Conservation (phyloP, 2,113 vertebrate species). For the Indicator maculatus region DNA sequence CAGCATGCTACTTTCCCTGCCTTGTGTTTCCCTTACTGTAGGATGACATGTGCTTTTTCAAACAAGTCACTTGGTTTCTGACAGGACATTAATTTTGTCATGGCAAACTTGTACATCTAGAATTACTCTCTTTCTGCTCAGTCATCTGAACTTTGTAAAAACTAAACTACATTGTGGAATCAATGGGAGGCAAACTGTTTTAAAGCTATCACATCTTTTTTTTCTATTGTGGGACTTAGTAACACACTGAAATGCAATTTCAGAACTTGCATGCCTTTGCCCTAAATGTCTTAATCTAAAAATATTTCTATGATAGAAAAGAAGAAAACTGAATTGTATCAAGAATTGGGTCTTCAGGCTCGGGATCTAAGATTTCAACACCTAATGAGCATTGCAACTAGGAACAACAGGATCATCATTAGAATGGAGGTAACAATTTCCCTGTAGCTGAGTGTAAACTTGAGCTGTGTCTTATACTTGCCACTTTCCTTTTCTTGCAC, state of each 20-base stretch:
- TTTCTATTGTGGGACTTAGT: neutral
- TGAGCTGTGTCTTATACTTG: neutral
- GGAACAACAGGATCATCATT: slow-evolving; percentile 93
- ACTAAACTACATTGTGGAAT: neutral
- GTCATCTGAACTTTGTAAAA: neutral
- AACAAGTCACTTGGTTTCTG: neutral
- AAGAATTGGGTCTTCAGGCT: slow-evolving; percentile 93
- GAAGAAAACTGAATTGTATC: slow-evolving; percentile 94
- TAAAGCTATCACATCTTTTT: neutral
- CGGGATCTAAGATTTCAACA: slow-evolving; percentile 96
- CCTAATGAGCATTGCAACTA: slow-evolving; percentile 85
- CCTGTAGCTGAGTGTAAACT: neutral
- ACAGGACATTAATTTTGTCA: neutral
- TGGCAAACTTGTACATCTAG: neutral
- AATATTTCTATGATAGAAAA: slow-evolving; percentile 79
- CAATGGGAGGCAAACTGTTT: neutral
- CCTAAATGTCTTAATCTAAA: neutral
- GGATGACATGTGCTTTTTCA: neutral
- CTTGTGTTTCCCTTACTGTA: neutral
- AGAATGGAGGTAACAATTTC: slow-evolving; percentile 88
- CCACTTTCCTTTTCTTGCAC: neutral
- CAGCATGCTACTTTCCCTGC: neutral
- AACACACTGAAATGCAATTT: neutral
- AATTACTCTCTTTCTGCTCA: neutral
- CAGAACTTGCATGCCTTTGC: rapidly evolving